Conservation (phyloP, 2,888 invertebrate genomes). For the Drosophila testacea region DNA sequence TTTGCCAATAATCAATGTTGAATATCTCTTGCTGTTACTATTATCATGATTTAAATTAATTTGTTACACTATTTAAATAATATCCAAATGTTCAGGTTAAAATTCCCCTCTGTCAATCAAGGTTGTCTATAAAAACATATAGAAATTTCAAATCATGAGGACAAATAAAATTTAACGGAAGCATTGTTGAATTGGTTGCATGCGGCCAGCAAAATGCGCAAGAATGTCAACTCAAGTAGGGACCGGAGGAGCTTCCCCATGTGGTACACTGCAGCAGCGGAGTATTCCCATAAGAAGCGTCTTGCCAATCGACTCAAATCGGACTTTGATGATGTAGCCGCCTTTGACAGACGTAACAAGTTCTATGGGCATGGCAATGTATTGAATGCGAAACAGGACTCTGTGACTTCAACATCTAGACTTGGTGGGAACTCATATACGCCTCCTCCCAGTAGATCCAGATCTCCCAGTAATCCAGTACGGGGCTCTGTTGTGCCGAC, state of each 20-base stretch:
- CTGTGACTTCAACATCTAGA: neutral
- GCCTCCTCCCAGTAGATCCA: neutral
- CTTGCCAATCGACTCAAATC: neutral
- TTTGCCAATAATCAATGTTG: too few relatives aligned
- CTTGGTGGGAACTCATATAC: neutral
- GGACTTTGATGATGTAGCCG: neutral
- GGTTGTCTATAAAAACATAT: conserved; percentile 4
- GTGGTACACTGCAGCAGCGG: conserved; percentile 27
- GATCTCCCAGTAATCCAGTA: neutral
- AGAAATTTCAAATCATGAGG: conserved; percentile 54
- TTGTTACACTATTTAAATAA: neutral
- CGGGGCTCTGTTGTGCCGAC: neutral
- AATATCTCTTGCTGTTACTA: too few relatives aligned
- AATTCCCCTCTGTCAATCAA: conserved; percentile 6
- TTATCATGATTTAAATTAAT: neutral
- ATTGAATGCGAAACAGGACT: neutral
- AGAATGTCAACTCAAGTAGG: conserved; percentile 29
- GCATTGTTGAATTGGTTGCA: conserved; percentile 62
- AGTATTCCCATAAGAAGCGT: conserved; percentile 12
- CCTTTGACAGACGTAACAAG: neutral
- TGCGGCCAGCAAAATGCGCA: conserved; percentile 32
- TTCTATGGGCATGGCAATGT: conserved; percentile 6
- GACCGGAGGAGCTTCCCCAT: conserved; percentile 31
- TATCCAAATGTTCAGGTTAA: neutral
- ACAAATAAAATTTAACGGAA: conserved; percentile 59